phyloP scores from a whole-genome alignment of 2,797 vertebrate species.

The Pangasius krempfi region DNA sequence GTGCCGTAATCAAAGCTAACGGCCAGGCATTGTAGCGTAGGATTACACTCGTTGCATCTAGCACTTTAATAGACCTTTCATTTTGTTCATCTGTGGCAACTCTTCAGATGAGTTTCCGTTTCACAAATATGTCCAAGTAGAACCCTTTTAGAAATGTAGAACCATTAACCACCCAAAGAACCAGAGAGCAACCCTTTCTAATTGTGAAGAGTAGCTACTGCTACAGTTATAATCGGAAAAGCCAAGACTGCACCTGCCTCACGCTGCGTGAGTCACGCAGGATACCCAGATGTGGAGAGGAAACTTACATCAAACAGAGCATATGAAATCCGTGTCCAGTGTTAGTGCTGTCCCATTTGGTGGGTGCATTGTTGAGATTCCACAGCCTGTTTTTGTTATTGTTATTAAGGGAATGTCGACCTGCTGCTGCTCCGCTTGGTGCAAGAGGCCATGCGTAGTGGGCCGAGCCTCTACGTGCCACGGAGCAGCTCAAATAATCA shows the following conservation, averaged over 20 bases:
- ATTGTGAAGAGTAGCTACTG: not conserved
- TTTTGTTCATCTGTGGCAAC: not conserved
- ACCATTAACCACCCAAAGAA: not conserved
- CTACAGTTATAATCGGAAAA: not conserved
- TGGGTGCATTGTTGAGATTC: constrained; percentile 60
- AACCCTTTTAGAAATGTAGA: not conserved
- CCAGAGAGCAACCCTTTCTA: not conserved
- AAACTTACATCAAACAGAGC: constrained; percentile 37
- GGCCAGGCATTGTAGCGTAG: too few relatives aligned
- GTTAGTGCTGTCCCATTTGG: constrained; percentile 50
- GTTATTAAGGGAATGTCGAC: constrained; percentile 56
- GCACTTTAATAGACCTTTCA: not conserved
- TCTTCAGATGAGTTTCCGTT: not conserved
- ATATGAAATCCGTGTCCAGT: constrained; percentile 41
- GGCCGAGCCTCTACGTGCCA: constrained; percentile 53
- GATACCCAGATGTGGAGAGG: constrained; percentile 44
- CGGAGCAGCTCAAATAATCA: constrained; percentile 61
- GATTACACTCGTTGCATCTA: not conserved
- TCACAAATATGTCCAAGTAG: not conserved
- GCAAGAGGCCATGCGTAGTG: constrained; percentile 32
- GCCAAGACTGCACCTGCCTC: constrained; percentile 44
- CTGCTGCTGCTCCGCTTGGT: constrained; percentile 34
- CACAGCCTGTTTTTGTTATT: constrained; percentile 59
- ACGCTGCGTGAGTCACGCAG: not conserved
- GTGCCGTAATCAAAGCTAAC: too few relatives aligned